A percentile compares a stretch with the other conserved stretches of the same genome.
Conservation (phyloP, 1,140 invertebrate species). For the Melanaphis sacchari region DNA sequence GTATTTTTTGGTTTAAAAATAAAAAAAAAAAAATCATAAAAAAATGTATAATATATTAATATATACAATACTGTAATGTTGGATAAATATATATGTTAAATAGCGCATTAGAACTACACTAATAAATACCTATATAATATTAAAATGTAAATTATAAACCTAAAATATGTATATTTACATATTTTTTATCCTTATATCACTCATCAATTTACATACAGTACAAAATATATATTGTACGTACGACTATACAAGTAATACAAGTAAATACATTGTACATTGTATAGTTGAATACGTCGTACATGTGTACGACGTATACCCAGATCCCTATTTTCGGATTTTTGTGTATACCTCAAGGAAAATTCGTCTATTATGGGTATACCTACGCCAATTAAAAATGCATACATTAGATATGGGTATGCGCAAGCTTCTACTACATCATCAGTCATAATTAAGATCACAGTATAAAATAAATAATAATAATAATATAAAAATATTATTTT, state of each 20-base stretch:
- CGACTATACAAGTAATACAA: neutral
- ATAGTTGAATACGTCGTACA: too few species aligned
- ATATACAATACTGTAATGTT: conserved; percentile 6
- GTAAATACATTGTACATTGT: too few species aligned
- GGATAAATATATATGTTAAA: conserved; percentile 26
- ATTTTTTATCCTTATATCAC: neutral
- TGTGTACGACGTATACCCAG: too few species aligned
- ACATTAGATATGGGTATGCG: too few species aligned
- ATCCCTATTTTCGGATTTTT: too few species aligned
- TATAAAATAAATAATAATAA: too few species aligned
- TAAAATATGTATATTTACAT: neutral
- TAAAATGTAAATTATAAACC: neutral
- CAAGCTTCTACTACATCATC: too few species aligned
- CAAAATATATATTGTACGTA: neutral
- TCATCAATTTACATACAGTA: neutral
- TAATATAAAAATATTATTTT: too few species aligned
- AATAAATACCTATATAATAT: conserved; percentile 14
- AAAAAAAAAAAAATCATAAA: conserved; percentile 7
- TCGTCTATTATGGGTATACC: too few species aligned
- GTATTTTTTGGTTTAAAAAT: conserved; percentile 20
- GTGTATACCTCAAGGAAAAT: too few species aligned
- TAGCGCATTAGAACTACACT: conserved; percentile 17
- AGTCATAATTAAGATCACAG: too few species aligned
- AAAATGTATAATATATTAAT: conserved; percentile 11
- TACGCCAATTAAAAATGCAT: too few species aligned